phyloP scores from a whole-genome alignment of 2,113 vertebrate genomes.

The Seriola quinqueradiata region DNA sequence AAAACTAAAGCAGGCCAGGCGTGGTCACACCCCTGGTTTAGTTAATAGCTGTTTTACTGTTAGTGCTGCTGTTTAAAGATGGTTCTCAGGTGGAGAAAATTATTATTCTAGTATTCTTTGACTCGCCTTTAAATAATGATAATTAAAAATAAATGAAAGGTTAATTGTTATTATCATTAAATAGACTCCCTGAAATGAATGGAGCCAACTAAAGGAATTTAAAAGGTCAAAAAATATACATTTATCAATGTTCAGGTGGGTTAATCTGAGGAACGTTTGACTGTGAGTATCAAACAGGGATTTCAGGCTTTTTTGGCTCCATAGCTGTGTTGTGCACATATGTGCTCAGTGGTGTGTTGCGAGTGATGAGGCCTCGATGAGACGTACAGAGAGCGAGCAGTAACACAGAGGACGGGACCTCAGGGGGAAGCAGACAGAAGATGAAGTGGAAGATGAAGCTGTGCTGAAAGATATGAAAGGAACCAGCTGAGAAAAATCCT shows the following conservation, averaged over 20 bases:
- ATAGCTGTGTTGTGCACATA: no score
- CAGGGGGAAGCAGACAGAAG: neutral
- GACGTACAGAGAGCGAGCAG: neutral
- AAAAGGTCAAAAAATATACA: no score
- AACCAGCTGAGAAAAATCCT: neutral
- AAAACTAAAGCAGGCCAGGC: neutral
- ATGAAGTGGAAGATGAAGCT: neutral
- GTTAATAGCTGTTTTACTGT: neutral
- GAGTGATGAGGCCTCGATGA: neutral
- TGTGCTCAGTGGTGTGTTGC: neutral
- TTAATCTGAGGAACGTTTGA: no score
- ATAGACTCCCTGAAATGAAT: no score
- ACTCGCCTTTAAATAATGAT: no score
- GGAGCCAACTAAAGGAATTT: no score
- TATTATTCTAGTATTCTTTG: no score
- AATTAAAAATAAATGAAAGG: no score
- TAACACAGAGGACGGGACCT: neutral
- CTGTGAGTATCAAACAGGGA: no score
- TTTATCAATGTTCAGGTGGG: neutral
- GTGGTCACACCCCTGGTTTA: neutral
- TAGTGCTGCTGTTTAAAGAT: neutral
- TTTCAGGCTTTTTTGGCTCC: no score
- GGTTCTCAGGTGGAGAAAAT: neutral
- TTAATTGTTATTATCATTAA: no score
- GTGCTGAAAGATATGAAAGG: neutral